phyloP scores from a whole-genome alignment of 2,113 vertebrate species.

The Aix galericulata region DNA sequence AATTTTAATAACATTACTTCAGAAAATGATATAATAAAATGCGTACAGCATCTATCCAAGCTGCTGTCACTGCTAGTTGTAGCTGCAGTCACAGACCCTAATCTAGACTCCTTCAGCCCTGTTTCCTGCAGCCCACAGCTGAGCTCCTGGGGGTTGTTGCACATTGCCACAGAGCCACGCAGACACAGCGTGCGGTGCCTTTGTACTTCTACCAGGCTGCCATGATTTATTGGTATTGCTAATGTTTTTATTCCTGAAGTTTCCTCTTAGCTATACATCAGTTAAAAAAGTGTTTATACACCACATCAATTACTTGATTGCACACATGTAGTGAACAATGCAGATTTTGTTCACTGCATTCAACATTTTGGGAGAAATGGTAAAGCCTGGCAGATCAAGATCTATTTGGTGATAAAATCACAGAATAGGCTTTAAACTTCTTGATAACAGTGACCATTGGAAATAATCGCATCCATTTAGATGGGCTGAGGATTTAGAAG shows the following conservation, averaged over 20 bases:
- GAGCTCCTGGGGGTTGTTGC: rapidly evolving
- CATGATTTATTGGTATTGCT: not conserved
- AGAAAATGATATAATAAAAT: not conserved
- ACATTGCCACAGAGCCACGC: rapidly evolving
- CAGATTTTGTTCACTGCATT: not conserved
- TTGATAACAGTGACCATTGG: not conserved
- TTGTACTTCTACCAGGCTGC: rapidly evolving
- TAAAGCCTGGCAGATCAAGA: rapidly evolving
- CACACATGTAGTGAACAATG: rapidly evolving
- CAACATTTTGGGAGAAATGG: not conserved
- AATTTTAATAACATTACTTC: not conserved
- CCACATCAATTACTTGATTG: rapidly evolving
- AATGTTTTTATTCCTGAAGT: rapidly evolving
- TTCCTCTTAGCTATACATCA: not conserved
- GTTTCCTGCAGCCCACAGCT: rapidly evolving
- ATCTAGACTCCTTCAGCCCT: not conserved
- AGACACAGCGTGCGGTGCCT: not conserved
- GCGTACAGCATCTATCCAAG: not conserved
- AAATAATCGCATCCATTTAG: not conserved
- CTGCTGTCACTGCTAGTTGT: not conserved
- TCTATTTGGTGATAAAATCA: not conserved
- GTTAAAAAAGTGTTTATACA: rapidly evolving
- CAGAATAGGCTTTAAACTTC: not conserved
- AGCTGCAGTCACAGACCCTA: not conserved
- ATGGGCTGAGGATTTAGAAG: not conserved